Evolutionary conservation across 2,113 vertebrate genomes (phyloP), one percentile per base, ranked within the genome.

Genomic region (Leucosticte australis): DNA sequence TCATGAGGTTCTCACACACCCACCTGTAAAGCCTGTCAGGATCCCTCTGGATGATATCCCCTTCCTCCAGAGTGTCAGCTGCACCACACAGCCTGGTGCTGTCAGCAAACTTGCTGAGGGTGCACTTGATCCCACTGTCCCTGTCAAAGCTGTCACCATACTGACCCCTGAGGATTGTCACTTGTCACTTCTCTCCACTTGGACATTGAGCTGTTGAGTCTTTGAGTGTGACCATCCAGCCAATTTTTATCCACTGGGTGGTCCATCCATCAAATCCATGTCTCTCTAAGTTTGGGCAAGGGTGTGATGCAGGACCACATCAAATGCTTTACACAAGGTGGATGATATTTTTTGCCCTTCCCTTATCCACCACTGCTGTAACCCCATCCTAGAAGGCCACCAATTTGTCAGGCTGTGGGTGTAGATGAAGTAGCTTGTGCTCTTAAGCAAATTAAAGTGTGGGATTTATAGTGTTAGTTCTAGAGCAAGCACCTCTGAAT

Each of bases 141-240:
- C 0, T n/a, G 10, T 60, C 53, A n/a, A 52, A 60, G 28, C 23
- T 39, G n/a, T 60, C 28, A 20, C 46, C 20, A 3, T 30, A 24
- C 27, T 67, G 52, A 28, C 19, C 15, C 15, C 19, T 67, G 53
- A 52, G 39, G 60, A 30, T 30, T 74, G 37, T 39, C 60, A 30
- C 15, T 74, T 0, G 0, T 67, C 53, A 17, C 39, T 53, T 59
- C 41, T 60, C 7, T 64, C 15, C 53, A n/a, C 23, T 30, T 46
- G 15, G 16, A 52, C 28, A 10, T 7, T 23, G 27, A 74, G 15
- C 35, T 63, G 13, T 57, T 81, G 37, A 74, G 13, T n/a, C 33
- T 59, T 65, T 46, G 39, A 67, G 15, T n/a, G 60, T 44, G 28
- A 39, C 19, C 6, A 17, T 46, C 46, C 28, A 67, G 33, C 13